Base-by-base conservation (phyloP, 2,113 vertebrate genomes). In the Fukomys damarensis region DNA sequence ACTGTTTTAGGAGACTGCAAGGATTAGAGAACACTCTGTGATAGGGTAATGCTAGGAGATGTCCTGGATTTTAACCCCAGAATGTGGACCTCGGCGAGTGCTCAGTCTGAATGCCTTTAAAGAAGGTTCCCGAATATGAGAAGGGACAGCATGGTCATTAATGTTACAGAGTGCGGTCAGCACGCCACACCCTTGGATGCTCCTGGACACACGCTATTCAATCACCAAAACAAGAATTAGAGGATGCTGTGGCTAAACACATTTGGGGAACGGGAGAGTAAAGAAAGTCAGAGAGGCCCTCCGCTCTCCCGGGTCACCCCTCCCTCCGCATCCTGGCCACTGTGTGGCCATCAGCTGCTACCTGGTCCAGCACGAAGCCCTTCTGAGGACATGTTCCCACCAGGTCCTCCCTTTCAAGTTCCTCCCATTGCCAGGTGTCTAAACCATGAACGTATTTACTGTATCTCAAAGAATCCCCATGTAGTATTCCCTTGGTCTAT, bases 11-110 rank as follows among this genome's bases (percentile, higher is more conserved):
- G 22, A 59, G 12, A 10, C 16, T 43, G 6, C 41, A 7, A 54
- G 32, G 1, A 3, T 20, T 58, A 26, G 12, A 49, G 9, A 2
- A 80, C 22, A 7, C n/a, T 24, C 4, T 0, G 0, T 17, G 13
- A 8, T 24, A 28, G 38, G 13, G 4, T 17, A 24, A 14, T 30
- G 2, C n/a, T 35, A 16, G 35, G 38, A 9, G 2, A 5, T 0
- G 1, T 10, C 2, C 11, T 22, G 58, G 12, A 14, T 79, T 77
- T 88, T 66, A 13, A 20, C 56, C 38, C 58, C 68, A 66, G 20
- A 38, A 30, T 5, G n/a, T 0, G 52, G 63, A 38, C 24, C 26
- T 16, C 16, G 63, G 35, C 76, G 41, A 28, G 26, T 0, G 32
- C 22, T 6, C 12, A 17, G 46, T 59, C 17, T 8, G 35, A 61